Percentiles rank a stretch among this genome's conserved stretches.
phyloP scores from a whole-genome alignment of 2,113 vertebrate genomes.

The Eulacestoma nigropectus region DNA sequence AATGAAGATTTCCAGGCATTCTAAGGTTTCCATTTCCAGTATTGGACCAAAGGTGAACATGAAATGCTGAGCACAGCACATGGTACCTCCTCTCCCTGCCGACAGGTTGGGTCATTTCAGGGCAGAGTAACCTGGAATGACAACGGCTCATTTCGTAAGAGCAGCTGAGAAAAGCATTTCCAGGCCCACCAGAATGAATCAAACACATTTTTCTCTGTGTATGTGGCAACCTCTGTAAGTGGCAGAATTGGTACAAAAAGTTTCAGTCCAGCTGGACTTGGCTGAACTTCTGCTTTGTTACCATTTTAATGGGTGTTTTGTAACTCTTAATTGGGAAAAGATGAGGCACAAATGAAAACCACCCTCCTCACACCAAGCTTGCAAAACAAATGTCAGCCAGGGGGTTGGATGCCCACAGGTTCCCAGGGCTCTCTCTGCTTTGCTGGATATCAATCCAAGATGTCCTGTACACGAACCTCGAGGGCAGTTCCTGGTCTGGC shows the following conservation, averaged over 20 bases:
- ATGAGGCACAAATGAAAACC: neutral
- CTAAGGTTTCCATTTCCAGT: neutral
- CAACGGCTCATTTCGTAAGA: neutral
- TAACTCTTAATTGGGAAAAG: slow-evolving; percentile 49
- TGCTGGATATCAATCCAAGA: neutral
- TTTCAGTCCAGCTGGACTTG: neutral
- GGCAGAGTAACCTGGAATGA: neutral
- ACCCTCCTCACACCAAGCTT: neutral
- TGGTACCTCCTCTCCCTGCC: neutral
- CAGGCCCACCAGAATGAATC: neutral
- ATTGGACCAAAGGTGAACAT: neutral
- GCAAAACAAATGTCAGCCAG: neutral
- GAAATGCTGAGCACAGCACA: neutral
- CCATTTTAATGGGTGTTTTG: neutral
- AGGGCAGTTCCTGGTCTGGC: neutral
- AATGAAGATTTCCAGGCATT: neutral
- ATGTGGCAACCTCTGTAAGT: slow-evolving; percentile 18
- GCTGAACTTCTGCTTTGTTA: slow-evolving; percentile 22
- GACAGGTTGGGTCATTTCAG: neutral
- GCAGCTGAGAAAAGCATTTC: neutral
- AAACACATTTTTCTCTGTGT: neutral
- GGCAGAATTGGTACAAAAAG: neutral
- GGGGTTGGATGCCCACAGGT: neutral
- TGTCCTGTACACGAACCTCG: neutral
- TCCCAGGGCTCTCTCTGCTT: neutral